Evolutionary conservation across 2,113 vertebrate genomes (phyloP).

Genomic region (Smithornis capensis): DNA sequence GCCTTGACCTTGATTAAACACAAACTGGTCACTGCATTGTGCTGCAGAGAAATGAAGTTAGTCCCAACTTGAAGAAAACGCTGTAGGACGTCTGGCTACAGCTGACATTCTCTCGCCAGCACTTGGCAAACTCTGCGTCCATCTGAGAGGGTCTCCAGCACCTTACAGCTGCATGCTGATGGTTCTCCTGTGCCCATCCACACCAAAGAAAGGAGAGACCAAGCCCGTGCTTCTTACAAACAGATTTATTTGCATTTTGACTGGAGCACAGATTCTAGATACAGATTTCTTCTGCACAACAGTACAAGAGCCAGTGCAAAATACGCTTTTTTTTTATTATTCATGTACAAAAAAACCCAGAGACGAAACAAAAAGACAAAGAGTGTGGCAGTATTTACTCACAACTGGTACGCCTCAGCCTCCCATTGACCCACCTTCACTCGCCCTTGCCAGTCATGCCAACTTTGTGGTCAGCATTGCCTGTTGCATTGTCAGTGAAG

Average conservation of each 20-base stretch:
- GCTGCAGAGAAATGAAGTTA: neutral
- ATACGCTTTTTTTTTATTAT: conserved; percentile 60
- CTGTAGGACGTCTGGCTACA: neutral
- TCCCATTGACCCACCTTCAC: neutral
- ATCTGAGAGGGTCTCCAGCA: neutral
- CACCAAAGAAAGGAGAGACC: neutral
- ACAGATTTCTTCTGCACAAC: conserved; percentile 63
- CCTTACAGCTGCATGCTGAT: accelerated
- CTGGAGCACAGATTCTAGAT: conserved; percentile 70
- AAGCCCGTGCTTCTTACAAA: conserved; percentile 68
- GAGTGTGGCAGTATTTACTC: conserved; percentile 63
- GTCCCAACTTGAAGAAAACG: accelerated
- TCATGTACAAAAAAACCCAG: conserved; percentile 58
- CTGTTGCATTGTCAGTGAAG: conserved; percentile 21
- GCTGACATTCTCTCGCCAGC: neutral
- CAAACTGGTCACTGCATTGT: accelerated
- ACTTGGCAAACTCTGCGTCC: neutral
- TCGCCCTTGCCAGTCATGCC: neutral
- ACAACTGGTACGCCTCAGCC: conserved; percentile 29
- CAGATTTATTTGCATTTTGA: conserved; percentile 76
- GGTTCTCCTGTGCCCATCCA: neutral
- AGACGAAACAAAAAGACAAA: neutral
- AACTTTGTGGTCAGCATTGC: neutral
- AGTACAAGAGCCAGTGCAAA: conserved; percentile 77
- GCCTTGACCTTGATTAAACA: neutral